Evolutionary conservation across 1,140 invertebrate species (phyloP), one percentile per base, ranked within the genome.

Genomic region (Musca vetustissima): DNA sequence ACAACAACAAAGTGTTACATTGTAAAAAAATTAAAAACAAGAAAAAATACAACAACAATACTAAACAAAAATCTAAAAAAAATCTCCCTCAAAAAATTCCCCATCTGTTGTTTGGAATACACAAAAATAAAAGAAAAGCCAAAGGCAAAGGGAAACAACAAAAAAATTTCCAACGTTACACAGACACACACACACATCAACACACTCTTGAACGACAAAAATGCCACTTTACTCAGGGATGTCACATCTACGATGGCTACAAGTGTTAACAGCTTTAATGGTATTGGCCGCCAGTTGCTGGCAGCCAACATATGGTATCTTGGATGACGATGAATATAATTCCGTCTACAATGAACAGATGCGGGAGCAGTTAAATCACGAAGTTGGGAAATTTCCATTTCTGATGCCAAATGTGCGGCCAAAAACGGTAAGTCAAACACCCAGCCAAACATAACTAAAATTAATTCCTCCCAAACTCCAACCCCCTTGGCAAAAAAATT

Each of bases 321-420:
- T 61, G 19, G 57, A 36, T 36, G 57, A 61, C 4, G 57, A 61
- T 21, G 57, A 61, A 61, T 61, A 61, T 28, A 61, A 61, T 21
- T 36, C 28, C 14, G 21, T 61, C 17, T 61, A 61, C 19, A 61
- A 36, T 21, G 17, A 19, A 8, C 57, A 61, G 21, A 6, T 61
- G 28, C 7, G 36, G 57, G 28, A n/a, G 4, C n/a, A 61, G 19
- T 17, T 14, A 11, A 61, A 61, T 43, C 25, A 61, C 36, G 57
- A 61, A 43, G n/a, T 61, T 7, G 64, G 64, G 3, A 49, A 85
- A 64, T 91, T 87, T 78, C 83, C 88, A 15, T 83, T 92, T 67
- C 77, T 90, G 9, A 92, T 92, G 90, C 90, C 90, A 70, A 88
- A 89, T 80, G 89, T 91, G 36, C 85, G 84, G 61, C 90, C 90